phyloP scores from a whole-genome alignment of 2,113 vertebrate species.

The Proterorhinus semilunaris region DNA sequence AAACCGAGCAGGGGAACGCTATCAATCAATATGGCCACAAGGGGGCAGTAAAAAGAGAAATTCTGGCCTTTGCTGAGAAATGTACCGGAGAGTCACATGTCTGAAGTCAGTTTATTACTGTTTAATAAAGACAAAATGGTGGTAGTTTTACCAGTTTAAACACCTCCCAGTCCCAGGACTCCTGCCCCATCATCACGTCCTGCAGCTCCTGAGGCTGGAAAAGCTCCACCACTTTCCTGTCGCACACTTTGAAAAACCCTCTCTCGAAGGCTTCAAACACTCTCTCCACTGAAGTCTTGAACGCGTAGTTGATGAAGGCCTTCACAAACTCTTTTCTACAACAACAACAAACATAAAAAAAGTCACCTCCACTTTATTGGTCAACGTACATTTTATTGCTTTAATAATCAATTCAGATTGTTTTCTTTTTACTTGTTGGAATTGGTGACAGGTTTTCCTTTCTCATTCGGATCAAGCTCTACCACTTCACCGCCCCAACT shows the following conservation, averaged over 20 bases:
- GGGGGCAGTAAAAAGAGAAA: too few species aligned
- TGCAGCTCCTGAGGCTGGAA: slow-evolving; percentile 83
- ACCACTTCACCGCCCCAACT: slow-evolving; percentile 52
- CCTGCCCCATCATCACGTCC: slow-evolving; percentile 73
- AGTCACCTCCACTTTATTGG: too few species aligned
- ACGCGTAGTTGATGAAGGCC: slow-evolving; percentile 74
- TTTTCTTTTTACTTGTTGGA: slow-evolving; percentile 65
- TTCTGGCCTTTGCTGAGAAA: too few species aligned
- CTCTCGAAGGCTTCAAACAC: slow-evolving; percentile 78
- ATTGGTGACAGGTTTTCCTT: slow-evolving; percentile 62
- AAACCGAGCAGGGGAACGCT: too few species aligned
- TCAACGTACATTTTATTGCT: too few species aligned
- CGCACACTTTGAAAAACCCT: slow-evolving; percentile 83
- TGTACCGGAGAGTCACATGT: too few species aligned
- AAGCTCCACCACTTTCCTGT: slow-evolving; percentile 68
- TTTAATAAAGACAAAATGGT: not conserved
- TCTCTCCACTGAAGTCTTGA: slow-evolving; percentile 78
- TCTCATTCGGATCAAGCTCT: slow-evolving; percentile 63
- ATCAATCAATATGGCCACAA: too few species aligned
- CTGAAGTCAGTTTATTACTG: too few species aligned
- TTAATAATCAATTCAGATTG: not conserved
- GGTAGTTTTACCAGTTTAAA: slow-evolving; percentile 74
- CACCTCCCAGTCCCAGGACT: slow-evolving; percentile 79
- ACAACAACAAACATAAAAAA: not conserved
- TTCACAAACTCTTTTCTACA: slow-evolving; percentile 61